These are phyloP conservation scores for Coleophora deauratella DNA, from an alignment of 2,888 invertebrate genomes.

Conservation along the genomic window DNA sequence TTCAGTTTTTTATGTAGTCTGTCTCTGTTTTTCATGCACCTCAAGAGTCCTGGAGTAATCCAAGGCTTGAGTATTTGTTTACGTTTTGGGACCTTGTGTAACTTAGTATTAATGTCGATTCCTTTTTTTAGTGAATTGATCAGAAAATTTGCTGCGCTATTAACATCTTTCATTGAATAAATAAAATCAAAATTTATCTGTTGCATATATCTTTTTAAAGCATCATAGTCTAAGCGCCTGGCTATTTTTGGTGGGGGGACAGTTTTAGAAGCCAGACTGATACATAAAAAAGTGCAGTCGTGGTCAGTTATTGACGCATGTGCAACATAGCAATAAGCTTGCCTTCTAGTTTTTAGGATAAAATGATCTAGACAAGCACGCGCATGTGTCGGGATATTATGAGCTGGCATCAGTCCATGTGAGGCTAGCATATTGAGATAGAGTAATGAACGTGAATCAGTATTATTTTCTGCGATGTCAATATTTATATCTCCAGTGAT, in stretches of 20 bases:
- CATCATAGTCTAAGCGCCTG: not conserved
- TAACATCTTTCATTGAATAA: not conserved
- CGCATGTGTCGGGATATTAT: constrained; percentile 11
- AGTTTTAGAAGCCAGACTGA: not conserved
- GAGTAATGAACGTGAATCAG: constrained; percentile 4
- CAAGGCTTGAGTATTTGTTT: too few species aligned
- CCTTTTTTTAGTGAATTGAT: too few species aligned
- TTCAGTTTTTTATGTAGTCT: too few species aligned
- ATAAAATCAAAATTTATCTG: not conserved
- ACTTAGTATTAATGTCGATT: too few species aligned
- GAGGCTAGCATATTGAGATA: constrained; percentile 16
- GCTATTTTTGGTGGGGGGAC: not conserved
- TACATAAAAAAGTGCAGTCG: not conserved
- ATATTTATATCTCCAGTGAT: constrained; percentile 20
- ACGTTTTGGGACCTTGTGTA: too few species aligned
- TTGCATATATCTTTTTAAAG: not conserved
- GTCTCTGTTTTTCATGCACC: too few species aligned
- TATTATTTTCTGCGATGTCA: constrained; percentile 2
- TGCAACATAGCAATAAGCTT: constrained; percentile 5
- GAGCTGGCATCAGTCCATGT: constrained; percentile 17
- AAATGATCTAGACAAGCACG: constrained; percentile 16
- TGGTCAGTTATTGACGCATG: constrained; percentile 11
- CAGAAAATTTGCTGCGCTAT: too few species aligned
- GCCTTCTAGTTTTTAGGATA: constrained; percentile 14
- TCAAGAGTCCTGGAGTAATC: too few species aligned